Base-by-base conservation (phyloP, 30 jellyfish, hydroid and myxozoan species). In the Aurelia aurita region DNA sequence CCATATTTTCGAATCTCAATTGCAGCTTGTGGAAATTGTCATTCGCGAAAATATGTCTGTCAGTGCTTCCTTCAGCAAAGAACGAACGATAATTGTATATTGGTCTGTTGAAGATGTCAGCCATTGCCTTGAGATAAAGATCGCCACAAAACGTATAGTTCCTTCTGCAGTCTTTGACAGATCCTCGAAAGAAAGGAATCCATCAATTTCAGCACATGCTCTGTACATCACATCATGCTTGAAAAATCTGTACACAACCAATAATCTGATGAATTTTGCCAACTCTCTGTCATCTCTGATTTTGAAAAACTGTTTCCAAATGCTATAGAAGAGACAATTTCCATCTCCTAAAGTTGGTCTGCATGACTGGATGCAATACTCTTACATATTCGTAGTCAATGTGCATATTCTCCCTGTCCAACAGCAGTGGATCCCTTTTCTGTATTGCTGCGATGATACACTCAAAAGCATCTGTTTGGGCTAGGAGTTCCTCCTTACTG, bases 331-430 rank as follows among this genome's bases (percentile, higher is more conserved):
- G n/a, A 68, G 29, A 15, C 80, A 68, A 35, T 39, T 35, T 3
- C 60, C 74, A 62, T 62, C 74, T 62, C 46, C 46, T 16, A 23
- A 26, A 2, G 25, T 31, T 11, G 28, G 28, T 2, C 6, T 39
- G 60, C 22, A 68, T 18, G 16, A 19, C 80, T 11, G 80, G 80
- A 35, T 68, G 80, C 60, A 68, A 58, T 32, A 1, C 61, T 68
- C 27, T 5, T 15, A 3, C 66, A 10, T 28, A 19, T 1, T 25
- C 3, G 65, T 68, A 20, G 9, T 3, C 75, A 12, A 63, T 63
- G 2, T 20, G 45, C 21, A 20, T 22, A 47, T 63, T 2, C 2
- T 20, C 35, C 5, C 22, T 14, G 44, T 63, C 75, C 19, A 20
- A 14, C 4, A 14, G n/a, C 35, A 20, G 32, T 28, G 28, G 45